Conservation (phyloP, 2,113 vertebrate genomes). For the Motacilla alba region DNA sequence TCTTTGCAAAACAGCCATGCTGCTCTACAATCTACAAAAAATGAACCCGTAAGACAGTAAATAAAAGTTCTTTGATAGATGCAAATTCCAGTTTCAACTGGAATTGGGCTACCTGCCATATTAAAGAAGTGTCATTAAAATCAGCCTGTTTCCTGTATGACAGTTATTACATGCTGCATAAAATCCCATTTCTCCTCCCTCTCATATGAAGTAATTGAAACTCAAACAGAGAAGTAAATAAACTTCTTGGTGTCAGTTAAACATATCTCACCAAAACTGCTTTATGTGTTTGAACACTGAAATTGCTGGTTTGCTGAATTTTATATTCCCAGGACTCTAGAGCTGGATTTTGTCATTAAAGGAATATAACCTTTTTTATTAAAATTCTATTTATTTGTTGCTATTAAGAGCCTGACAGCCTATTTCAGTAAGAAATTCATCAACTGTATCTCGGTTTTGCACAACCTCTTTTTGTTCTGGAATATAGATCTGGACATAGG, state of each 20-base stretch:
- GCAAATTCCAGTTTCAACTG: not conserved
- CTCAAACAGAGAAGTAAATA: not conserved
- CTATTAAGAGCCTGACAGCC: not conserved
- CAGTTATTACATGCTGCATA: not conserved
- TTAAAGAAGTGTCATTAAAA: not conserved
- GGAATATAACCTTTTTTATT: not conserved
- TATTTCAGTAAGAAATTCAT: not conserved
- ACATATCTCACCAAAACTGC: not conserved
- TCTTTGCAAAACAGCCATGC: not conserved
- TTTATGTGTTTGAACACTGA: not conserved
- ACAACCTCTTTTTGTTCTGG: not conserved
- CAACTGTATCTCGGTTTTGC: not conserved
- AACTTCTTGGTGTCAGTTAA: not conserved
- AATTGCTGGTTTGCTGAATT: not conserved
- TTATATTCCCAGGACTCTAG: not conserved
- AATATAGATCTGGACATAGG: not conserved
- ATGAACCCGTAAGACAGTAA: not conserved
- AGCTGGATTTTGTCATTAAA: not conserved
- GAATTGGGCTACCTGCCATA: not conserved
- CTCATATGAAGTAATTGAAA: not conserved
- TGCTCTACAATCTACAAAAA: not conserved
- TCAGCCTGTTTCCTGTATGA: not conserved
- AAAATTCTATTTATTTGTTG: not conserved
- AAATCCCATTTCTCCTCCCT: not conserved
- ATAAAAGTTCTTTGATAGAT: not conserved